Evolutionary conservation across 2,888 invertebrate genomes (phyloP).

Genomic region (Drymonia ruficornis): DNA sequence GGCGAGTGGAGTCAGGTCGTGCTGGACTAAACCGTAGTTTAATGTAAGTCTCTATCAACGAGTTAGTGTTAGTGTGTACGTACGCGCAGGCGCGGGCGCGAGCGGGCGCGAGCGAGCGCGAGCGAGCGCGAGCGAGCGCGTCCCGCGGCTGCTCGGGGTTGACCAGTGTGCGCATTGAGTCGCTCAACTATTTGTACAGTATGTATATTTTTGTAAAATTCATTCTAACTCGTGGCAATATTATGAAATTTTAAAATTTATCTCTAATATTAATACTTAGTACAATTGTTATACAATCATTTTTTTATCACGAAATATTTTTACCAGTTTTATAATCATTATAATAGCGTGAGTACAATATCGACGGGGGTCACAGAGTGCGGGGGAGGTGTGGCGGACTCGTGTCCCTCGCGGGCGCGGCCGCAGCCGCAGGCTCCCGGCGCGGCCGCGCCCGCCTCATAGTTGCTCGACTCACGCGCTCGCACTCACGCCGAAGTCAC

Average conservation of each 20-base stretch:
- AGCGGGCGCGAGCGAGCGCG: conserved; percentile 21
- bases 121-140: conserved; percentile 20
- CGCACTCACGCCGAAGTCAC: conserved; percentile 45
- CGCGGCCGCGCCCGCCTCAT: conserved; percentile 10
- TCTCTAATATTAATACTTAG: conserved; percentile 74
- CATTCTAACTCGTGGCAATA: conserved; percentile 80
- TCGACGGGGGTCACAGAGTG: not conserved
- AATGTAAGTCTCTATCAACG: conserved; percentile 78
- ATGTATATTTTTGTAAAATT: conserved; percentile 84
- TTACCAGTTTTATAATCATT: conserved; percentile 15
- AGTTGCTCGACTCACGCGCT: conserved; percentile 57
- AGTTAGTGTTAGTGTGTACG: conserved; percentile 72
- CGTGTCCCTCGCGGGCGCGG: not conserved
- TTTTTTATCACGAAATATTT: conserved; percentile 19
- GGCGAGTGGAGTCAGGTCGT: conserved; percentile 43
- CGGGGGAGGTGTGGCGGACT: not conserved
- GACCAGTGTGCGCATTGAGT: conserved; percentile 67
- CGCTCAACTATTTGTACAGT: conserved; percentile 81
- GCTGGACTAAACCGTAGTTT: conserved; percentile 52
- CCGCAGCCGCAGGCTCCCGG: too few relatives aligned
- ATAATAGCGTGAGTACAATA: conserved; percentile 9
- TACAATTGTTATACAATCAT: conserved; percentile 69
- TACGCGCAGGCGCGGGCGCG: conserved; percentile 28
- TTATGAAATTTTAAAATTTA: conserved; percentile 74
- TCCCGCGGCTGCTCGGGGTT: conserved; percentile 42